Conservation (phyloP, 2,797 vertebrate genomes). For the Pangasius djambal region DNA sequence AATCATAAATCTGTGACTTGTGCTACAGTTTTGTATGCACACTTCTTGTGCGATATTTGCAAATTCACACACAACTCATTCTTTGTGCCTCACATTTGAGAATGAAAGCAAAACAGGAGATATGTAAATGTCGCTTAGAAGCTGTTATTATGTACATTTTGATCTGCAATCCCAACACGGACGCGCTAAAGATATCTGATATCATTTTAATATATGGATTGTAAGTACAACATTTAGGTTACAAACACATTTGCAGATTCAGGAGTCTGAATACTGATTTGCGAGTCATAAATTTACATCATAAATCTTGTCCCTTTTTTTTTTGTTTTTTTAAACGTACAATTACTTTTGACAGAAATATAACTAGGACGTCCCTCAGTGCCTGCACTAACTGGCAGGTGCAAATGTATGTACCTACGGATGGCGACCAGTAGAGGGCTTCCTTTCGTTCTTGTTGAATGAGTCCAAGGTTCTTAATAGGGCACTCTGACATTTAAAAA, state of each 20-base stretch:
- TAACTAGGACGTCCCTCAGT: neutral
- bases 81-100: neutral
- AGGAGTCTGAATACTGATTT: neutral
- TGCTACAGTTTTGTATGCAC: neutral
- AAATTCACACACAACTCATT: neutral
- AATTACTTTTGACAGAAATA: neutral
- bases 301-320: neutral
- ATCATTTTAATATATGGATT: neutral
- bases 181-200: neutral
- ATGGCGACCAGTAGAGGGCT: conserved; percentile 24
- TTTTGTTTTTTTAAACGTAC: too few relatives aligned
- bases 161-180: neutral
- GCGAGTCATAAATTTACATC: neutral
- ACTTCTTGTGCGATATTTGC: neutral
- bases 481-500: neutral
- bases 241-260: neutral
- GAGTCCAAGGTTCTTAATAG: neutral
- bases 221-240: neutral
- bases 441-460: neutral
- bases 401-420: neutral
- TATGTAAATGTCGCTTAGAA: neutral
- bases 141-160: neutral
- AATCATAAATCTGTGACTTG: neutral
- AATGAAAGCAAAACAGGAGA: neutral
- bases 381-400: neutral